Conservation (phyloP, 2,113 vertebrate genomes). For the Agelaius tricolor region DNA sequence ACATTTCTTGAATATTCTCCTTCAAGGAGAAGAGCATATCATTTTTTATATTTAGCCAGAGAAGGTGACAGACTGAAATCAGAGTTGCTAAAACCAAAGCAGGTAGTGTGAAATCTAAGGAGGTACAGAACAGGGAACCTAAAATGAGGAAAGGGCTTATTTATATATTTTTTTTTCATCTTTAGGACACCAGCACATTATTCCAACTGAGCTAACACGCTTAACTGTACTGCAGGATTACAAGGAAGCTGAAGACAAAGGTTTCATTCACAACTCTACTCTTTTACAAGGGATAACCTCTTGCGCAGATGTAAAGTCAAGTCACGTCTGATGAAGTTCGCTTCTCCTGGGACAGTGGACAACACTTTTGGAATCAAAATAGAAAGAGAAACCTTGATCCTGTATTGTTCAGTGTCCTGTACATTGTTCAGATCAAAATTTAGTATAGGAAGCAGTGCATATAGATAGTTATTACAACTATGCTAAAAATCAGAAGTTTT, state of each 20-base stretch:
- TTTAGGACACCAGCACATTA: constrained; percentile 79
- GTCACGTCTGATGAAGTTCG: constrained; percentile 82
- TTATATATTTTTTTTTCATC: constrained; percentile 53
- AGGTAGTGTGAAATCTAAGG: constrained; percentile 76
- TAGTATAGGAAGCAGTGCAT: neutral
- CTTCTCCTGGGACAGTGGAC: constrained; percentile 69
- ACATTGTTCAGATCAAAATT: constrained; percentile 38
- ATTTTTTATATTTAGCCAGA: constrained; percentile 65
- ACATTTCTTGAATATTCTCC: constrained; percentile 76
- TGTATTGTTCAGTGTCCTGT: neutral
- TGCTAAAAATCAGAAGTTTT: constrained; percentile 6
- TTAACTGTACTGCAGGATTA: constrained; percentile 74
- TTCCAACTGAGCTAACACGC: constrained; percentile 76
- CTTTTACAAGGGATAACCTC: constrained; percentile 86
- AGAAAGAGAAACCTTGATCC: constrained; percentile 15
- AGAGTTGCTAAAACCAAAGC: constrained; percentile 67
- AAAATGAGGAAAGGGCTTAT: constrained; percentile 71
- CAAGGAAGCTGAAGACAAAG: constrained; percentile 81
- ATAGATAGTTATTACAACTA: neutral
- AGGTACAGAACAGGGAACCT: constrained; percentile 65
- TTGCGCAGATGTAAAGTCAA: constrained; percentile 80
- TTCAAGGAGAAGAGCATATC: constrained; percentile 58
- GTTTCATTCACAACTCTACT: constrained; percentile 83
- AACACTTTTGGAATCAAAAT: constrained; percentile 20
- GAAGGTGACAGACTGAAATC: constrained; percentile 67